Percentiles rank a stretch among this genome's conserved stretches.
These are phyloP conservation scores for Emydura subglobosa DNA, from an alignment of 2,113 vertebrate species.

Conservation along the genomic window DNA sequence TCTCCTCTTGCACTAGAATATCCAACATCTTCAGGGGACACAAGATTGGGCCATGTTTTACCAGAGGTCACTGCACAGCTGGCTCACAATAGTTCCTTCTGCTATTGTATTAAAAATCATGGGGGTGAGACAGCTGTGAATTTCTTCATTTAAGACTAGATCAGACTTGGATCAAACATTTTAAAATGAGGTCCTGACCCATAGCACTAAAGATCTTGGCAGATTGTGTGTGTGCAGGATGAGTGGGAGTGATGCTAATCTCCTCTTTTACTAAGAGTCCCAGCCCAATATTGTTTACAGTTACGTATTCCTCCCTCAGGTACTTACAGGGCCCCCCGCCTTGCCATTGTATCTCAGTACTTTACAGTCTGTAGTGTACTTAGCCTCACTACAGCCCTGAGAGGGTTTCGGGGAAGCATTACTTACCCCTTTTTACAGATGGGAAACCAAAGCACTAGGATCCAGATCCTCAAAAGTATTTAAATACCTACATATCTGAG, in stretches of 20 bases:
- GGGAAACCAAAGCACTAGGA: too few species aligned
- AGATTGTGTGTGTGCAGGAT: not conserved
- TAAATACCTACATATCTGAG: too few species aligned
- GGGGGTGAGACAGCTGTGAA: not conserved
- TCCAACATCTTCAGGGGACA: not conserved
- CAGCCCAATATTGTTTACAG: not conserved
- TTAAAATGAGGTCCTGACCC: not conserved
- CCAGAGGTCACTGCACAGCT: accelerated
- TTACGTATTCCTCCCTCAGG: too few species aligned
- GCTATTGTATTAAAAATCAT: not conserved
- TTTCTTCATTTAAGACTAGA: not conserved
- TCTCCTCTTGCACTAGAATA: not conserved
- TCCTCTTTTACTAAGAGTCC: not conserved
- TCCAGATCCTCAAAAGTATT: too few species aligned
- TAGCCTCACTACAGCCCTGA: not conserved
- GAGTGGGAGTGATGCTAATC: not conserved
- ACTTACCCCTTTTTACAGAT: not conserved
- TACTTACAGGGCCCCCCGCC: not conserved
- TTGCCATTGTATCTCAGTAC: not conserved
- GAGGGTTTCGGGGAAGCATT: not conserved
- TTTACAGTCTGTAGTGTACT: not conserved
- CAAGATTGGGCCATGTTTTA: not conserved
- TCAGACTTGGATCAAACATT: not conserved
- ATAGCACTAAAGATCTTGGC: accelerated
- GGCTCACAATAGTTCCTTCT: not conserved